Evolutionary conservation across 1,140 invertebrate genomes (phyloP).

Genomic region (Drosophila watanabei): DNA sequence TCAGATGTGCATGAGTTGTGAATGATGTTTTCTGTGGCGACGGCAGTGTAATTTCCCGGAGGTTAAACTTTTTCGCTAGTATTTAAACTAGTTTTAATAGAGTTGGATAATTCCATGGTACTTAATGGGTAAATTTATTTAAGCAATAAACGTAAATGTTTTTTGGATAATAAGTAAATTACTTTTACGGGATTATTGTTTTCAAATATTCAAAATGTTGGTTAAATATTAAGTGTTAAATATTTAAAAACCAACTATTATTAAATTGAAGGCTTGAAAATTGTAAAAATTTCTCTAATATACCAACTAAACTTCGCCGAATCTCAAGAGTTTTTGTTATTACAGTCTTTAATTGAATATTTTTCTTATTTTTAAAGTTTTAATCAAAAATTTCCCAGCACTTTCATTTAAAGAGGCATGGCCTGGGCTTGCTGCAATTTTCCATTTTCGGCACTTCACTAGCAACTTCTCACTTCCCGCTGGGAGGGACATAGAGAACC

Average conservation of each 20-base stretch:
- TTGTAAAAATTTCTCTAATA: background rate
- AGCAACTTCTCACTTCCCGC: slow-evolving; percentile 4
- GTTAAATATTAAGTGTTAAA: background rate
- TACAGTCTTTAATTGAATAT: background rate
- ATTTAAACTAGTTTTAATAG: background rate
- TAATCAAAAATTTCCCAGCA: background rate
- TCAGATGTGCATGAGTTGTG: slow-evolving; percentile 19
- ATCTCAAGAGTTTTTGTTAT: background rate
- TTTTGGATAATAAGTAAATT: background rate
- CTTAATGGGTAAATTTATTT: slow-evolving; percentile 2
- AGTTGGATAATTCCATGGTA: background rate
- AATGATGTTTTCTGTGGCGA: slow-evolving; percentile 22
- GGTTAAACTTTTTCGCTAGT: slow-evolving; percentile 17
- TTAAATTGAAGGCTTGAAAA: background rate
- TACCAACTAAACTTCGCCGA: background rate
- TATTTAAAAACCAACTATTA: background rate
- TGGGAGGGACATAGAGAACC: background rate
- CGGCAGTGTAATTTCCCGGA: slow-evolving; percentile 7
- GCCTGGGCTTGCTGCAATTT: slow-evolving; percentile 2
- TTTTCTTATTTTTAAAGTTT: background rate
- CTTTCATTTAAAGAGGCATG: slow-evolving; percentile 6
- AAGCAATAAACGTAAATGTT: background rate
- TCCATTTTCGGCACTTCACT: slow-evolving; percentile 23
- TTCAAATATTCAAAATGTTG: background rate
- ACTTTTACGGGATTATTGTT: background rate